Evolutionary conservation across 1,140 invertebrate genomes (phyloP), one percentile per base, ranked within the genome.

Genomic region (Drosophila lowei): DNA sequence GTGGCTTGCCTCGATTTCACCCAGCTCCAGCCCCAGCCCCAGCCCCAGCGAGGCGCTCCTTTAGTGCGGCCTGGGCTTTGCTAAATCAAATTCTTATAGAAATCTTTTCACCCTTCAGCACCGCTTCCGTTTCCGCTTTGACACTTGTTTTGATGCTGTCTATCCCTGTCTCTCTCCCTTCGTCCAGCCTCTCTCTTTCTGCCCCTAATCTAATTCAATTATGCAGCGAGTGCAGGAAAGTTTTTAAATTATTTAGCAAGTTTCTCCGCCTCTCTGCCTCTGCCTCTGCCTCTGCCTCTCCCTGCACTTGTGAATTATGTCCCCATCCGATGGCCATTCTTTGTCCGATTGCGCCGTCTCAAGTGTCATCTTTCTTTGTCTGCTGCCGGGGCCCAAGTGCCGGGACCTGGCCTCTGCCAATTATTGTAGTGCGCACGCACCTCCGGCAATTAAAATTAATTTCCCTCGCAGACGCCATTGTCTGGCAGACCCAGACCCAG

Each of bases 81-180:
- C 23, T 50, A 75, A 88, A 83, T 86, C 83, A 81, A 86, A 86
- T 81, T 86, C 83, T 86, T 88, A 79, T 76, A 76, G 74, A 88
- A 78, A 76, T 68, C 60, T 72, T 67, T 61, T 62, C 61, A 50
- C 43, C 55, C 47, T 43, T 55, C 55, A 61, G 25, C 56, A 42
- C 72, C 71, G 50, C 84, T 74, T 89, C 84, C 79, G 85, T 57
- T 89, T 89, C 85, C 84, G 85, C 76, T 88, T 79, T 68, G 77
- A 84, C 85, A 84, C 79, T 89, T 89, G 68, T 84, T 79, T 89
- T 89, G 71, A 83, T 62, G 54, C 49, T 44, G 42, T 11, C 11
- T 16, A 3, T 9, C 42, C 7, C 28, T 3, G 8, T 30, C 8
- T 30, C 30, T 30, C 3, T 30, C 7, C 9, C 30, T 9, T 2